Evolutionary conservation across 2,888 invertebrate species (phyloP).

Genomic region (Eremobia ochroleuca): DNA sequence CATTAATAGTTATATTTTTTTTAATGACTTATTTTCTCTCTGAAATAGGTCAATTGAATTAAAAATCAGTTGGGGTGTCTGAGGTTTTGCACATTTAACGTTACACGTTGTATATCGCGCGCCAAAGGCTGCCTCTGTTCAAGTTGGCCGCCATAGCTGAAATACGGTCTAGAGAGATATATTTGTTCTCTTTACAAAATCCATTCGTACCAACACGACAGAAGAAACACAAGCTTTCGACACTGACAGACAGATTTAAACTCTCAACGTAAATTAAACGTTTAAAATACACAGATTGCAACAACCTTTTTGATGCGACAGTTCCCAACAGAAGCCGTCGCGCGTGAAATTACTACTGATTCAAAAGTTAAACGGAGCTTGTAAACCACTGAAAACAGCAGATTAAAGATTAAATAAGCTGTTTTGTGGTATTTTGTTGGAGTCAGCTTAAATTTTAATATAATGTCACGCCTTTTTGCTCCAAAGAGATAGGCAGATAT

Average conservation of each 20-base stretch:
- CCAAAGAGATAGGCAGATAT: neutral
- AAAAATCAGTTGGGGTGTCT: too few species aligned
- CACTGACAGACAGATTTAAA: constrained; percentile 12
- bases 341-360: constrained; percentile 53
- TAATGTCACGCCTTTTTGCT: neutral
- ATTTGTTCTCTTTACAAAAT: neutral
- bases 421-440: constrained; percentile 20
- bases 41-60: too few species aligned
- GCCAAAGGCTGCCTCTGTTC: too few species aligned
- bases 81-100: too few species aligned
- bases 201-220: neutral
- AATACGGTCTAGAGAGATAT: too few species aligned
- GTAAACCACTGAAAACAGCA: constrained; percentile 41
- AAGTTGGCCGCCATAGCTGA: too few species aligned
- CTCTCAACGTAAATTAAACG: constrained; percentile 44
- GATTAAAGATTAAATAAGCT: constrained; percentile 51
- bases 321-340: constrained; percentile 12
- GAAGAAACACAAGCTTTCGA: neutral
- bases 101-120: too few species aligned
- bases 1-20: too few species aligned
- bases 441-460: constrained; percentile 4
- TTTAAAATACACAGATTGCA: constrained; percentile 34
- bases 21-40: too few species aligned
- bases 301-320: constrained; percentile 16
- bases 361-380: constrained; percentile 48